A percentile compares a stretch with the other conserved stretches of the same genome.
Conservation (phyloP, 2,888 invertebrate genomes). For the Nephrocerus scutellatus region DNA sequence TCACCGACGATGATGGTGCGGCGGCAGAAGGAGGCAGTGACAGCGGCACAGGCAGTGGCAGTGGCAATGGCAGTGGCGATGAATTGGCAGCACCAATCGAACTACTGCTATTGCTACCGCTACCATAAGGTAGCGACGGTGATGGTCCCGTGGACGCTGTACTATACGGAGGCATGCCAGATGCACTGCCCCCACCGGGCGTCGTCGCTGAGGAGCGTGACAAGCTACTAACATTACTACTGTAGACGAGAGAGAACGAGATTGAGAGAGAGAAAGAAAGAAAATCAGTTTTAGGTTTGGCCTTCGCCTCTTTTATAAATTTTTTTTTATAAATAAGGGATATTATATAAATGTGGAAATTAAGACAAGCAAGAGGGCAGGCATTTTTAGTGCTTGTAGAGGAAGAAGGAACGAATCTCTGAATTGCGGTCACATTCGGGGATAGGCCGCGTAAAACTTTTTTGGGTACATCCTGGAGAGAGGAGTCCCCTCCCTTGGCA, state of each 20-base stretch:
- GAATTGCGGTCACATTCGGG: no score
- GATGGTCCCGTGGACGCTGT: conserved; percentile 36
- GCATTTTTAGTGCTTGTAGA: no score
- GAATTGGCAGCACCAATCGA: conserved; percentile 36
- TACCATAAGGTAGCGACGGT: conserved; percentile 36
- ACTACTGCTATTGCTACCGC: conserved; percentile 24
- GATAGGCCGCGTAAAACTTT: no score
- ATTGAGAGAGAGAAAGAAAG: background rate
- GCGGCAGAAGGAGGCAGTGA: conserved; percentile 35
- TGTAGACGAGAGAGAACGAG: conserved; percentile 38
- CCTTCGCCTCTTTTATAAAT: no score
- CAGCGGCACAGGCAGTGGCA: conserved; percentile 31
- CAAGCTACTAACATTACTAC: conserved; percentile 78
- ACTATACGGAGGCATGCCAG: conserved; percentile 28
- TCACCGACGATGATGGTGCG: conserved; percentile 1
- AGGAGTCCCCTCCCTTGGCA: no score
- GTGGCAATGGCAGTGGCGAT: conserved; percentile 22
- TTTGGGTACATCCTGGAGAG: no score
- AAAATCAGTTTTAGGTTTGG: no score
- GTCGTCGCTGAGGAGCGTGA: conserved; percentile 57
- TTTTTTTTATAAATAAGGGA: no score
- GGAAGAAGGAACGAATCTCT: no score
- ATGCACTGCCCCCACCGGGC: conserved; percentile 26
- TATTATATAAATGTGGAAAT: no score
- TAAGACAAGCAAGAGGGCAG: no score